Evolutionary conservation across 1,140 invertebrate genomes (phyloP).

Genomic region (Achroia grisella): DNA sequence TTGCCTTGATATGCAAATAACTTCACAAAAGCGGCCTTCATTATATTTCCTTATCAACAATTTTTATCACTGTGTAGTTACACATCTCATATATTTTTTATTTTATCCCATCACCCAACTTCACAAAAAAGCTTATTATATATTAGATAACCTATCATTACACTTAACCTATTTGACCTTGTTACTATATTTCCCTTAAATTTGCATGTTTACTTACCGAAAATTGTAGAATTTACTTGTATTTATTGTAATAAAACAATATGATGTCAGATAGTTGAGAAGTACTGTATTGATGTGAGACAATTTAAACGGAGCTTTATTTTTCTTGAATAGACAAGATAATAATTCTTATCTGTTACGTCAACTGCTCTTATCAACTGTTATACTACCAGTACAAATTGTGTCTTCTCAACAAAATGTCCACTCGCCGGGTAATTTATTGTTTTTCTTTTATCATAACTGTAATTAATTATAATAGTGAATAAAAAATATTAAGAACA

Average conservation of each 20-base stretch:
- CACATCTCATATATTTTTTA: neutral
- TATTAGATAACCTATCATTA: slow-evolving; percentile 47
- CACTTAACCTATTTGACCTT: slow-evolving; percentile 57
- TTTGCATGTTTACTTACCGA: neutral
- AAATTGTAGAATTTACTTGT: neutral
- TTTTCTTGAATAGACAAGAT: slow-evolving; percentile 47
- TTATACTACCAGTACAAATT: slow-evolving; percentile 50
- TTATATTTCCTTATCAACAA: slow-evolving; percentile 6
- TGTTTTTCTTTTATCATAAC: neutral
- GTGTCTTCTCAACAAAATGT: slow-evolving; percentile 53
- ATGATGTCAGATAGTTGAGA: slow-evolving; percentile 27
- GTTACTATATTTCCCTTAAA: neutral
- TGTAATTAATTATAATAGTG: neutral
- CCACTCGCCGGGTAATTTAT: slow-evolving; percentile 55
- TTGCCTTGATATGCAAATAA: slow-evolving; percentile 53
- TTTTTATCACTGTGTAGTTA: slow-evolving; percentile 2
- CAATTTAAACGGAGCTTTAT: slow-evolving; percentile 19
- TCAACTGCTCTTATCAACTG: slow-evolving; percentile 37
- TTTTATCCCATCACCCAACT: no score
- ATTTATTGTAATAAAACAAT: neutral
- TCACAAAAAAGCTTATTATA: neutral
- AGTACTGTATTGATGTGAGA: slow-evolving; percentile 29
- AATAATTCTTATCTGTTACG: slow-evolving; percentile 62
- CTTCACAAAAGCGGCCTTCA: slow-evolving; percentile 28
- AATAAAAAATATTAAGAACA: no score